Evolutionary conservation across 2,797 vertebrate genomes (phyloP), one percentile per base, ranked within the genome.

Genomic region (Aldrovandia affinis): DNA sequence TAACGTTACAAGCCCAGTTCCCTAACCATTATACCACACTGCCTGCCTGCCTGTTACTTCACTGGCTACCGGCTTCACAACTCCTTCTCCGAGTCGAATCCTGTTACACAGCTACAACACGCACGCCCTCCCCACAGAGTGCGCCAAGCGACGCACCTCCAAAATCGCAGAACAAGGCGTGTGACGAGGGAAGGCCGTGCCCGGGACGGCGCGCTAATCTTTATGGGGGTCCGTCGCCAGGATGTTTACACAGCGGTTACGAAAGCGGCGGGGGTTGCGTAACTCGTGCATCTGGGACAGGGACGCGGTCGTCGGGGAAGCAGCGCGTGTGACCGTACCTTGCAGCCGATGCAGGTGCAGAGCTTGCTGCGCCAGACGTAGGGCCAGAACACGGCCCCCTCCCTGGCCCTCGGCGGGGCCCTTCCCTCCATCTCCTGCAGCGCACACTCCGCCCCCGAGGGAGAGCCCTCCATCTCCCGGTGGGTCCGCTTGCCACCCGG

Each of bases 311-410:
- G 47, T 22, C 39, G 47, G n/a, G 75, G 18, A 59, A 55, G 28
- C 9, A 14, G 25, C 0, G 61, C 47, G 39, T 33, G 54, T 50
- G 77, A 68, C 92, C 87, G 25, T 92, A 98, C 98, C 97, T 96
- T 94, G 84, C 98, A 99, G 89, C 91, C 93, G 65, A 91, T 92
- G 92, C 98, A 99, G 86, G 94, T 95, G 90, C 98, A 99, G n/a
- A 99, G 90, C 87, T 96, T 92, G 80, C 94, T 93, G 50, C 97
- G 96, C 98, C 97, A 99, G 88, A 93, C 93, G 1, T 91, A 94
- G 0, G 97, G 97, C 98, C 97, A 99, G 90, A 97, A 99, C 87
- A 97, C 97, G 0, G 97, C 97, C 59, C 94, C 94, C 68, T 93
- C 92, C 68, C 92, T 94, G 14, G 12, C 85, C 92, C 93, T 93